Evolutionary conservation across 2,888 invertebrate genomes (phyloP), one percentile per base, ranked within the genome.

Genomic region (Rambutsinella grinnellia): DNA sequence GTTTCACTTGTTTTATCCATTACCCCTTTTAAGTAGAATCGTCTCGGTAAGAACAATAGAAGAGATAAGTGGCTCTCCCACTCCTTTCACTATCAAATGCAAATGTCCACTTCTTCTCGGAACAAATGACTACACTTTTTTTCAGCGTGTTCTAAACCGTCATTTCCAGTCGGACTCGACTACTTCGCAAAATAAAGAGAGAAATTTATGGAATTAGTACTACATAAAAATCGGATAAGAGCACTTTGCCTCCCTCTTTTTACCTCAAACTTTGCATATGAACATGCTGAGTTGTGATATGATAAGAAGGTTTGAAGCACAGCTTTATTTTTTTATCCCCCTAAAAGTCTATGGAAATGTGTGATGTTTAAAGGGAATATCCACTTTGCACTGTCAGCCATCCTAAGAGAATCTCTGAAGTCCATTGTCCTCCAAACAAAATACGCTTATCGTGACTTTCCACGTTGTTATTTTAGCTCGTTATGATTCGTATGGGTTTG

Each of bases 31-130:
- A n/a, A n/a, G n/a, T n/a, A n/a, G n/a, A n/a, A n/a, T n/a, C n/a
- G n/a, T n/a, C 13, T 36, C 13, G 5, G 13, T 5, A 36, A 36
- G 6, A 36, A 36, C 5, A 58, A 17, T n/a, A n/a, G 36, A 24
- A 54, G 36, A 53, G 44, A 36, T 54, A 53, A 54, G 65, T 44
- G 36, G 15, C 44, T 44, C n/a, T n/a, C n/a, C 15, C 27, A 53
- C 15, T 36, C 53, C 28, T 21, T 24, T 27, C 53, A 58, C 36
- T 27, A 58, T 54, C 47, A 27, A 67, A 67, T 57, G 66, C 57
- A 68, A 60, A 60, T 68, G 60, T 44, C 68, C 68, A 53, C 51
- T 68, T 58, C n/a, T 17, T 21, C 23, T 49, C 24, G 60, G 36
- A 60, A 36, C 36, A 36, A 36, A 36, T 36, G 36, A 36, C 36